Conservation (phyloP, 2,797 vertebrate genomes). For the Cyclopterus lumpus region DNA sequence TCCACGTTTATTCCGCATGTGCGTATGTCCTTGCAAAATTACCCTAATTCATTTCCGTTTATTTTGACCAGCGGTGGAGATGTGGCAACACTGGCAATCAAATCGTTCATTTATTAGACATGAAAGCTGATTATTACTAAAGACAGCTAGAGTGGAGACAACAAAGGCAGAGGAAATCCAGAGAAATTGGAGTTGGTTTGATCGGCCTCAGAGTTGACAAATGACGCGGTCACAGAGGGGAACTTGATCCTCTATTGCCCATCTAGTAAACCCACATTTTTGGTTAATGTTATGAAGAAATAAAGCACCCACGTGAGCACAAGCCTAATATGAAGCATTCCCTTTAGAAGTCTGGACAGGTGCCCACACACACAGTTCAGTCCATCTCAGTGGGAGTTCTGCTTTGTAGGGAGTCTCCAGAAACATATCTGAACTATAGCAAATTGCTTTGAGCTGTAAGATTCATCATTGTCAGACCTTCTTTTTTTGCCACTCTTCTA, state of each 20-base stretch:
- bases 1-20: constrained; percentile 52
- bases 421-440: constrained; percentile 61
- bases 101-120: constrained; percentile 77
- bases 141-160: constrained; percentile 72
- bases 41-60: constrained; percentile 66
- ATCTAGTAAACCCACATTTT: constrained; percentile 45
- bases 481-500: constrained; percentile 57
- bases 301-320: constrained; percentile 16
- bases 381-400: constrained; percentile 33
- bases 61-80: constrained; percentile 56
- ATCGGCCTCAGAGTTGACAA: constrained; percentile 68
- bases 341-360: constrained; percentile 13
- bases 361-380: constrained; percentile 35
- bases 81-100: constrained; percentile 51
- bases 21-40: constrained; percentile 54
- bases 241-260: constrained; percentile 50
- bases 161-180: constrained; percentile 70
- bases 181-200: constrained; percentile 70
- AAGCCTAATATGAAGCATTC: constrained; percentile 24
- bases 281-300: constrained; percentile 42
- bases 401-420: constrained; percentile 55
- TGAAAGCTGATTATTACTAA: constrained; percentile 74
- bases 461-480: constrained; percentile 75
- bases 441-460: constrained; percentile 65
- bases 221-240: constrained; percentile 64